Percentiles rank a stretch among this genome's conserved stretches.
Evolutionary conservation across 2,113 vertebrate species (phyloP).

Genomic region (Mirounga angustirostris): DNA sequence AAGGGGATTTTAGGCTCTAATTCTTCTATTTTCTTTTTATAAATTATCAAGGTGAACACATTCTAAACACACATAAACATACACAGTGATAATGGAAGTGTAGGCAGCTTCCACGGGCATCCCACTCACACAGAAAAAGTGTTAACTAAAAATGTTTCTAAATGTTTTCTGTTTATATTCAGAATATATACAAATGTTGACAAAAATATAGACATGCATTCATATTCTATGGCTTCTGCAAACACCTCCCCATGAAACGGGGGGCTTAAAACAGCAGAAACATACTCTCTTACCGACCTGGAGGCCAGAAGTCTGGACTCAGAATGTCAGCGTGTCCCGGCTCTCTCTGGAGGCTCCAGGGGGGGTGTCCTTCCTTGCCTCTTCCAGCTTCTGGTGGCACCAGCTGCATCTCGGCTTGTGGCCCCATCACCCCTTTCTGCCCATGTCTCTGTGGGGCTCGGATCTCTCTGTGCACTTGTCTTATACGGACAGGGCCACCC

Average conservation of each 20-base stretch:
- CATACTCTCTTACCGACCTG: neutral
- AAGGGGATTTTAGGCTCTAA: no score
- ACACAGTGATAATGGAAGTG: no score
- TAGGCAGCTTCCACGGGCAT: fast-evolving
- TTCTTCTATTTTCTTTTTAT: neutral
- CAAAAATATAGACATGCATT: fast-evolving
- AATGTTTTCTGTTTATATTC: neutral
- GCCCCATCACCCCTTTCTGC: fast-evolving
- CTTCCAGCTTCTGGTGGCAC: neutral
- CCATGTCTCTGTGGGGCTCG: neutral
- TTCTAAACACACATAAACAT: neutral
- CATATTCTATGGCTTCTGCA: neutral
- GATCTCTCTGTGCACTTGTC: neutral
- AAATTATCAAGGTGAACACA: neutral
- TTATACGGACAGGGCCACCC: neutral
- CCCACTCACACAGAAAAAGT: neutral
- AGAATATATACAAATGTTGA: fast-evolving
- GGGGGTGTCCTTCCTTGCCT: fast-evolving
- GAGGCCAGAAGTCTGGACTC: neutral
- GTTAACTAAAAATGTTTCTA: neutral
- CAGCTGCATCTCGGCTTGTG: neutral
- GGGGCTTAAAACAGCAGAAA: neutral
- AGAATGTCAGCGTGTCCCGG: fast-evolving
- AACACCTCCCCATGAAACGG: fast-evolving
- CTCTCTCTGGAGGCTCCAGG: neutral